Base-by-base conservation (phyloP, 2,888 invertebrate genomes). In the Aelia acuminata region DNA sequence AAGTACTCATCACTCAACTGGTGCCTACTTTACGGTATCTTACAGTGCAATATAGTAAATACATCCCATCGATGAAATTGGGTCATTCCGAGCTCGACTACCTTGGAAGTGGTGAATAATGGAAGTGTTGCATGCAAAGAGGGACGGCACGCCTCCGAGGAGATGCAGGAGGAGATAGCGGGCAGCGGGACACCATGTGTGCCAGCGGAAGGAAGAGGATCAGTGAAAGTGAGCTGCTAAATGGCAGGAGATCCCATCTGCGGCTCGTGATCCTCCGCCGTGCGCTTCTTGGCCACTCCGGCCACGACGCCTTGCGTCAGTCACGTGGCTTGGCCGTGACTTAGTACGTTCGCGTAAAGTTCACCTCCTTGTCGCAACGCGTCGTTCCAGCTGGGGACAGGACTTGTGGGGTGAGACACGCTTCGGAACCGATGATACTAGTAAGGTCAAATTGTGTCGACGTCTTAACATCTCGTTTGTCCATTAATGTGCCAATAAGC, bases 301-400 rank as follows among this genome's bases (percentile, higher is more conserved):
- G 0, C 5, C 85, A 85, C 85, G 85, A 85, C 85, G 31, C 53
- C 85, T 85, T 85, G 85, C 85, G 35, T 85, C 85, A 85, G 85
- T 85, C 85, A 85, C 85, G 85, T 80, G 80, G 80, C 1, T 8
- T 80, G 63, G 31, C 63, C 63, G 63, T 70, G 63, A 70, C 63
- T 70, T 70, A 70, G 63, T 70, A 35, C 63, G 63, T 70, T 7
- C 63, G 63, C 63, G 63, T 70, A 70, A 70, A 70, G 63, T 70
- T 70, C 63, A 70, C 63, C 63, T 70, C 63, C 31, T 70, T 70
- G 63, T 70, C 63, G 63, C 63, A 70, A 70, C 63, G 63, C 63
- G 63, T 70, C 35, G 63, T 70, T 35, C 63, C 63, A 20, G 1
- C 18, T 5, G 63, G 35, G 35, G 63, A 35, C 63, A 70, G 31